Conservation (phyloP, 2,113 vertebrate species). For the Opisthocomus hoazin region DNA sequence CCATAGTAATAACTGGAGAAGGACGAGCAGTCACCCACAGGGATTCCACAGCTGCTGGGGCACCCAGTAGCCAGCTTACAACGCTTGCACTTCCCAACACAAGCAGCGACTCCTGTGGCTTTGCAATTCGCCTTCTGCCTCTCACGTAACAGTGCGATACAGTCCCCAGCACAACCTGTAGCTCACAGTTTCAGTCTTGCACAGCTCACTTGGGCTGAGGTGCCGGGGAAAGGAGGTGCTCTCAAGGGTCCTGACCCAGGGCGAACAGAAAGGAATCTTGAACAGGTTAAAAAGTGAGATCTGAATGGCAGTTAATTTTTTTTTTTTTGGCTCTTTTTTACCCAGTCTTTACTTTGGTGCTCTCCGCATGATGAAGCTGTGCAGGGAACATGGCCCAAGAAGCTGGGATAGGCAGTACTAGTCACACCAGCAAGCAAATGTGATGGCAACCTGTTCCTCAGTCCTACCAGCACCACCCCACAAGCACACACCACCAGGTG, state of each 20-base stretch:
- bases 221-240: not conserved
- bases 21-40: not conserved
- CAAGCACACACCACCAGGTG: not conserved
- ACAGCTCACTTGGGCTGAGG: not conserved
- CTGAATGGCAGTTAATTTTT: not conserved
- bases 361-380: not conserved
- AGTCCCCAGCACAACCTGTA: not conserved
- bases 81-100: not conserved
- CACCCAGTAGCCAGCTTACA: not conserved
- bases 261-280: not conserved
- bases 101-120: not conserved
- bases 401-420: not conserved
- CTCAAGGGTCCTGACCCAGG: not conserved
- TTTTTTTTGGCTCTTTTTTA: not conserved
- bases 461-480: no score
- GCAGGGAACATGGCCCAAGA: not conserved
- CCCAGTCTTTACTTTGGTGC: not conserved
- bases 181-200: not conserved
- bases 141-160: rapidly evolving
- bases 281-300: not conserved
- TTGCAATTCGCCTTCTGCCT: not conserved
- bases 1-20: not conserved
- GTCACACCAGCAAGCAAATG: no score
- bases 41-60: not conserved
- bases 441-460: no score